Evolutionary conservation across 2,888 invertebrate species (phyloP), one percentile per base, ranked within the genome.

Genomic region (Temnothorax ravouxi): DNA sequence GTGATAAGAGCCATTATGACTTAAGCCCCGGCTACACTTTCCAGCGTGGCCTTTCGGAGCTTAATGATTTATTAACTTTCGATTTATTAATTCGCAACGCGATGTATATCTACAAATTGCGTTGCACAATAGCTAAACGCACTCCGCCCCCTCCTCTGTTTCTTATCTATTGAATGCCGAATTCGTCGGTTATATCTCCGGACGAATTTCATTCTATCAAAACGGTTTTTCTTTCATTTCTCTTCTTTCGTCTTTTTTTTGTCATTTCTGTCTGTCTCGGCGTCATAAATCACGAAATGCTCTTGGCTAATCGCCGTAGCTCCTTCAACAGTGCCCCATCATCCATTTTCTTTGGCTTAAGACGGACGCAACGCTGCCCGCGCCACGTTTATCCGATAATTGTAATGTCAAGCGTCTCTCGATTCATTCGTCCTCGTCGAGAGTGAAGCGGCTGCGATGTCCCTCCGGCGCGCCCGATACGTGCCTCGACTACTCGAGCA

Each of bases 361-460:
- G 79, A 80, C 79, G 71, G 71, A 80, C 79, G 59, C 71, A 71
- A 71, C 69, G 79, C 67, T 83, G 79, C 80, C 77, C 67, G 76
- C 67, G 76, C 79, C 47, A 79, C 79, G 71, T 80, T 80, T 71
- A 71, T 71, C 71, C 79, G 82, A 75, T 84, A 82, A 84, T 84
- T 84, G 75, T 75, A 67, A 75, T 82, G 84, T 84, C 84, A 81
- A 67, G 82, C 75, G 71, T 82, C 84, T 84, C 82, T 84, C 72
- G 84, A 82, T 84, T 82, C 84, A 81, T 84, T 82, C 84, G 84
- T 84, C 75, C 75, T 74, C 84, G 84, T 84, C 84, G 79, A 80
- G 79, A 80, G 71, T 80, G 79, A 71, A 80, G 71, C 79, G 47
- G 59, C 71, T 59, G 34, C 79, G 71, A 80, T 71, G 79, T 80